phyloP scores from a whole-genome alignment of 2,888 invertebrate species.

The Hanleya hanleyi region DNA sequence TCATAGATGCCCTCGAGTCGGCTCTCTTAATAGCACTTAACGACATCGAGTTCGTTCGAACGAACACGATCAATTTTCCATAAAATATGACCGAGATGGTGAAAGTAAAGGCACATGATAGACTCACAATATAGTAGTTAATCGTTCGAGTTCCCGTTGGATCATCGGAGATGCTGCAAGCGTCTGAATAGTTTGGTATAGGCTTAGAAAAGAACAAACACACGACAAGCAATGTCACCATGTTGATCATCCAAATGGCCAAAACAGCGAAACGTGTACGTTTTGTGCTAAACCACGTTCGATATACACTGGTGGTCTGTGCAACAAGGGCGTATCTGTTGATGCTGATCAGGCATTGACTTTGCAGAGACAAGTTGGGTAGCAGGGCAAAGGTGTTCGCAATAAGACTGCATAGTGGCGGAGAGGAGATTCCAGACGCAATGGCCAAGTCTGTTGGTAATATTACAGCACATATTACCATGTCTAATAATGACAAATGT shows the following conservation, averaged over 20 bases:
- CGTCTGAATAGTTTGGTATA: background rate
- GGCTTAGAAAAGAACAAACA: background rate
- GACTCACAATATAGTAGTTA: background rate
- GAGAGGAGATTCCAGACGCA: background rate
- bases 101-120: background rate
- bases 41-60: background rate
- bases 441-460: background rate
- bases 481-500: background rate
- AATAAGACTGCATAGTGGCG: background rate
- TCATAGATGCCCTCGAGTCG: background rate
- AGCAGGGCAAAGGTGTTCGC: background rate
- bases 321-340: background rate
- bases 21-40: background rate
- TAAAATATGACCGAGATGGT: background rate
- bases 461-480: background rate
- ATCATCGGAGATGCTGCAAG: background rate
- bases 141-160: background rate
- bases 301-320: background rate
- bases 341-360: background rate
- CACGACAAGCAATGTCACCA: background rate
- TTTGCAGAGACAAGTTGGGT: background rate
- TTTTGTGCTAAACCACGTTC: background rate
- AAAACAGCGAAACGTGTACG: background rate
- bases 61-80: background rate
- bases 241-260: background rate